Conservation (phyloP, 2,797 vertebrate species). For the Falco columbarius region DNA sequence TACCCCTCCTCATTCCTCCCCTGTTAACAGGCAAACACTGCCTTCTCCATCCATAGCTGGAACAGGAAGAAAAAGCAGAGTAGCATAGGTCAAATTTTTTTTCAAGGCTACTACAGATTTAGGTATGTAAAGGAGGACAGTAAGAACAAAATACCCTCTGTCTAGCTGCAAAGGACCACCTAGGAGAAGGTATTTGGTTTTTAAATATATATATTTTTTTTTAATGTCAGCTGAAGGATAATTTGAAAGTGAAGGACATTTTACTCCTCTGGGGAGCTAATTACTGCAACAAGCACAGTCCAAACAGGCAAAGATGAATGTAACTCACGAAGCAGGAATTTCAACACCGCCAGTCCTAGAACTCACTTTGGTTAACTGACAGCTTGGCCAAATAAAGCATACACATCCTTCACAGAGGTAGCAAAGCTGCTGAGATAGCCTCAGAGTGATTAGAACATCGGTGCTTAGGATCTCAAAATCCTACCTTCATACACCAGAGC, state of each 20-base stretch:
- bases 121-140: background rate
- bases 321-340: slow-evolving; percentile 27
- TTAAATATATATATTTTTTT: background rate
- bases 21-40: background rate
- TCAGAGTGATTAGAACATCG: background rate
- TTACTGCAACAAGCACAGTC: slow-evolving; percentile 51
- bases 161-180: slow-evolving; percentile 29
- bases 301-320: slow-evolving; percentile 1
- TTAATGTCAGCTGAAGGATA: slow-evolving; percentile 55
- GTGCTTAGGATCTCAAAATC: background rate
- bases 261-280: slow-evolving; percentile 56
- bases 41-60: background rate
- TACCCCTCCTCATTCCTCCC: background rate
- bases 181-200: background rate
- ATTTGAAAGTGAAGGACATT: slow-evolving; percentile 65
- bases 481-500: background rate
- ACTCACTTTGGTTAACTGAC: background rate
- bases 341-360: background rate
- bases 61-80: background rate
- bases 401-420: background rate
- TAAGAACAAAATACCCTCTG: slow-evolving; percentile 6
- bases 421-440: accelerated
- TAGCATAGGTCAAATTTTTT: background rate
- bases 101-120: background rate
- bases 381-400: background rate